These are phyloP conservation scores for Eristalis tenax DNA, from an alignment of 2,888 invertebrate genomes.

Conservation along the genomic window DNA sequence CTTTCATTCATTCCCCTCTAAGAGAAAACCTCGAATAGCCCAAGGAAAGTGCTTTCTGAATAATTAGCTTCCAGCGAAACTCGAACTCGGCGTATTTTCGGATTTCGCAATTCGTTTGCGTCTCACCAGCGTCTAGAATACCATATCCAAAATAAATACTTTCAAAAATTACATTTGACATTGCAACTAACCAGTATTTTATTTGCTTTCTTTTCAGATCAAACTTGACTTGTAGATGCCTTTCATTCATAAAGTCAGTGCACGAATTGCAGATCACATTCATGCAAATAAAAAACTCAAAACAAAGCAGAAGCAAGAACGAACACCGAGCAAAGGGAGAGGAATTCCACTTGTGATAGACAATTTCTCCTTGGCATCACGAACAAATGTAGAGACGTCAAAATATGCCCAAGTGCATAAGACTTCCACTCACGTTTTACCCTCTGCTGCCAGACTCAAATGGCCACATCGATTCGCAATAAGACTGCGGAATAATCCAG, in stretches of 20 bases:
- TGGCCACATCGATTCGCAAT: conserved; percentile 45
- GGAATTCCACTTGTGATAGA: conserved; percentile 50
- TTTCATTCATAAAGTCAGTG: conserved; percentile 41
- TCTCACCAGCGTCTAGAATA: background rate
- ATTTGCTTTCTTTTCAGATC: conserved; percentile 7
- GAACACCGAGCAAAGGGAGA: background rate
- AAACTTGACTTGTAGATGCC: conserved; percentile 12
- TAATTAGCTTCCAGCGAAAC: background rate
- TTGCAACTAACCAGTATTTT: background rate
- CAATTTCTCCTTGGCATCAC: conserved; percentile 53
- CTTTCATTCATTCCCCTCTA: background rate
- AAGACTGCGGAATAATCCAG: conserved; percentile 56
- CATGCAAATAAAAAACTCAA: background rate
- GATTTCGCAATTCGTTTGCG: background rate
- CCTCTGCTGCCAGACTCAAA: conserved; percentile 32
- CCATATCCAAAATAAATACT: background rate
- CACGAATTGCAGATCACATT: conserved; percentile 18
- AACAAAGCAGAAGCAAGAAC: background rate
- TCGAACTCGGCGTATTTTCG: background rate
- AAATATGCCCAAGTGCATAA: conserved; percentile 54
- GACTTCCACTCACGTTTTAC: conserved; percentile 59
- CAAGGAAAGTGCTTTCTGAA: background rate
- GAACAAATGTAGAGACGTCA: conserved; percentile 15
- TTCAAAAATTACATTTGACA: background rate
- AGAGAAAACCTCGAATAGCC: background rate